Conservation (phyloP, 2,113 vertebrate species). For the Oncorhynchus nerka region DNA sequence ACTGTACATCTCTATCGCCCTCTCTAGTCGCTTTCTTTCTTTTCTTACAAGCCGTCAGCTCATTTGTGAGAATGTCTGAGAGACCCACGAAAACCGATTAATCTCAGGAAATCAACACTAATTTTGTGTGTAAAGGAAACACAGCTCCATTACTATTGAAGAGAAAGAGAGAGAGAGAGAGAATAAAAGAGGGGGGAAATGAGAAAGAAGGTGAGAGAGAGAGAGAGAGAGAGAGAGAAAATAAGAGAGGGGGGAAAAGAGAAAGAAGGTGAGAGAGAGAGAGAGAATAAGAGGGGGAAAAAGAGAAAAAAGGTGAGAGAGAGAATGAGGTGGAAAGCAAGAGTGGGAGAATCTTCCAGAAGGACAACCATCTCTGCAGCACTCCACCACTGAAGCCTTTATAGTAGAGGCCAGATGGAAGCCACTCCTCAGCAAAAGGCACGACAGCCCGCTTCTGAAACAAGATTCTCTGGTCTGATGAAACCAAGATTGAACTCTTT, state of each 20-base stretch:
- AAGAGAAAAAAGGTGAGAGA: too few relatives aligned
- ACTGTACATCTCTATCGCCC: not conserved
- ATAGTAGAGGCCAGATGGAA: too few relatives aligned
- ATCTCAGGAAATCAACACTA: not conserved
- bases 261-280: too few relatives aligned
- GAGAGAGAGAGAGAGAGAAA: too few relatives aligned
- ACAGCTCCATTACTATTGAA: not conserved
- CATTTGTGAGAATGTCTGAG: not conserved
- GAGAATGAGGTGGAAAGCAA: too few relatives aligned
- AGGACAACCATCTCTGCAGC: not conserved
- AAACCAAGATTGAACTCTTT: too few relatives aligned
- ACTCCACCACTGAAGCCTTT: too few relatives aligned
- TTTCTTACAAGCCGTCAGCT: conserved; percentile 2
- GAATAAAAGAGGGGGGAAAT: not conserved
- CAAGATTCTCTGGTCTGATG: too few relatives aligned
- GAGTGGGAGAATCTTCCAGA: not conserved
- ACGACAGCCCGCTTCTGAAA: too few relatives aligned
- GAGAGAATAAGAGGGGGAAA: too few relatives aligned
- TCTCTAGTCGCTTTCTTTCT: not conserved
- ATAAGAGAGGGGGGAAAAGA: too few relatives aligned
- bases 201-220: not conserved
- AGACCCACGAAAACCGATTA: not conserved
- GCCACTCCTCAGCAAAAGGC: too few relatives aligned
- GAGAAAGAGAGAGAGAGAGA: not conserved
- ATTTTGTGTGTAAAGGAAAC: not conserved